Evolutionary conservation across 1,140 invertebrate species (phyloP), one percentile per base, ranked within the genome.

Genomic region (Camponotus floridanus): DNA sequence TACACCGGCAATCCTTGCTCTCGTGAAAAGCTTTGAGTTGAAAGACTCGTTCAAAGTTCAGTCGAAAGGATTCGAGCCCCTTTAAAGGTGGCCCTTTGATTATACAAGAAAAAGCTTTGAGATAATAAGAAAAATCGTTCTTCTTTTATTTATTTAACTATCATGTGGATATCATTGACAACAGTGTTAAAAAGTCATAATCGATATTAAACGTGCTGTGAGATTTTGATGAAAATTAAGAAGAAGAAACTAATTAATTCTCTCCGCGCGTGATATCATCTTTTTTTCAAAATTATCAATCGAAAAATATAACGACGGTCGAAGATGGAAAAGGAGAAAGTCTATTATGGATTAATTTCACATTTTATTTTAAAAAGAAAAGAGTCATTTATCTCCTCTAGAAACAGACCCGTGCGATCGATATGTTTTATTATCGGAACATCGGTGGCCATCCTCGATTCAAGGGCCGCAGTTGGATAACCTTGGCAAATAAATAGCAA

Each of bases 361-460:
- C 11, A 18, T 15, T 39, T 36, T 9, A 13, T 15, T 13, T 55
- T 13, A 67, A 4, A n/a, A 80, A 55, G 6, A 13, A 33, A 51
- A 51, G 6, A 42, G 65, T 26, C 21, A 18, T 26, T 13, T 13
- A 4, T 45, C n/a, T 42, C 11, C 18, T 70, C 1, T 31, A 8
- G 64, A 57, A n/a, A 61, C 42, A 73, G 33, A 21, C 13, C 11
- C 21, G 48, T 9, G 15, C 62, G 48, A 70, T 61, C 65, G 18
- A 73, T 73, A 73, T 1, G 26, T 73, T 73, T 83, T 73, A 83
- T 83, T 73, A 33, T 83, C 55, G 79, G 26, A 9, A 8, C 13
- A 70, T 80, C 21, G 48, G 48, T n/a, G 79, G 13, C 11, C 13
- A 13, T 21, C 33, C 5, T 15, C 61, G 8, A 59, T 73, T 73